Evolutionary conservation across 2,113 vertebrate genomes (phyloP).

Genomic region (Platanista minor): DNA sequence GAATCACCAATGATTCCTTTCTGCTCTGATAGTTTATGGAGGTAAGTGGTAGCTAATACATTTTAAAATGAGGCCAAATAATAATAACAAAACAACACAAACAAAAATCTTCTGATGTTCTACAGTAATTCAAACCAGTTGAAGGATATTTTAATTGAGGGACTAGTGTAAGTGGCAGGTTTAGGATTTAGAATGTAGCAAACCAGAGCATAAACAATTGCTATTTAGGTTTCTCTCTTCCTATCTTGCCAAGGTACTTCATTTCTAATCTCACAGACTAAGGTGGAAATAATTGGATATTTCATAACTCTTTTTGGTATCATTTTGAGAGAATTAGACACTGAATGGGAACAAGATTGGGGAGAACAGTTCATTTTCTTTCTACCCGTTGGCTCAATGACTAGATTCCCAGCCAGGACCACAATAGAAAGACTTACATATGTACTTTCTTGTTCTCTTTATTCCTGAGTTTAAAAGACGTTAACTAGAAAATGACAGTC

Average conservation of each 20-base stretch:
- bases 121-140: not conserved
- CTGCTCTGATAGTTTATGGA: not conserved
- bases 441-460: not conserved
- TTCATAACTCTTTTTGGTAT: not conserved
- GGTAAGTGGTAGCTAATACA: not conserved
- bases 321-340: not conserved
- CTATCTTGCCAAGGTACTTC: constrained; percentile 2
- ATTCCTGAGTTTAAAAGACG: constrained; percentile 7
- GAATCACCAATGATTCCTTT: not conserved
- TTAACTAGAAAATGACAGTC: not conserved
- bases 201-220: not conserved
- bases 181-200: not conserved
- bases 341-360: not conserved
- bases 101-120: not conserved
- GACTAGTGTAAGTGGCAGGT: not conserved
- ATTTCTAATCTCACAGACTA: not conserved
- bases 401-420: constrained; percentile 19
- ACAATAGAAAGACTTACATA: constrained; percentile 26
- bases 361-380: constrained; percentile 18
- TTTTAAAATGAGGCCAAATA: constrained; percentile 15
- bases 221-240: not conserved
- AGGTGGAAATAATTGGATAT: not conserved
- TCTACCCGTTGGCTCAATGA: not conserved
- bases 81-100: not conserved
- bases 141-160: not conserved